A percentile compares a stretch with the other conserved stretches of the same genome.
These are phyloP conservation scores for Sarcophaga rosellei DNA, from an alignment of 2,888 invertebrate genomes.

Conservation along the genomic window DNA sequence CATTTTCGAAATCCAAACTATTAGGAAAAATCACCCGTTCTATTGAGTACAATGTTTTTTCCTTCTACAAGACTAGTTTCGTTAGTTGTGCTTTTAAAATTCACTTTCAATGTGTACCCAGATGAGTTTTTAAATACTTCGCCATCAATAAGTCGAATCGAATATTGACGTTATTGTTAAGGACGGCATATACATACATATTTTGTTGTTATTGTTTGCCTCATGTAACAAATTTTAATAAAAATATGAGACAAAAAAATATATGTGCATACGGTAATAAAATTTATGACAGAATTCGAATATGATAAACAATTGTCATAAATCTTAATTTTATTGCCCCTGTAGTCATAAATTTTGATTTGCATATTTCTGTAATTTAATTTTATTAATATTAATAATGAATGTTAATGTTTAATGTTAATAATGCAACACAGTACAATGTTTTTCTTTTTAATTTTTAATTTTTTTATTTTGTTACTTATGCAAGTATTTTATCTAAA, in stretches of 20 bases:
- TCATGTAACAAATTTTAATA: not conserved
- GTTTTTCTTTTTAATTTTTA: not conserved
- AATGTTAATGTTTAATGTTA: too few species aligned
- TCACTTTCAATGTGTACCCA: not conserved
- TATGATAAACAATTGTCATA: constrained; percentile 60
- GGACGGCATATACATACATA: not conserved
- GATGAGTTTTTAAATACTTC: constrained; percentile 22
- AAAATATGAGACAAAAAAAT: not conserved
- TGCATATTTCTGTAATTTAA: constrained; percentile 61
- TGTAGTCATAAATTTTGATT: constrained; percentile 60
- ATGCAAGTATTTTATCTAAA: not conserved
- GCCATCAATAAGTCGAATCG: constrained; percentile 19
- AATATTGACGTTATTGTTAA: not conserved
- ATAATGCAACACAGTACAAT: too few species aligned
- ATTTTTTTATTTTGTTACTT: constrained; percentile 30
- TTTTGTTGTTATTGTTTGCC: not conserved
- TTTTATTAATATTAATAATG: constrained; percentile 54
- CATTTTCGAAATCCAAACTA: too few species aligned
- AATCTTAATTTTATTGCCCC: constrained; percentile 65
- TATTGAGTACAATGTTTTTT: not conserved
- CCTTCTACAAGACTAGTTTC: not conserved
- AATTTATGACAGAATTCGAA: constrained; percentile 30
- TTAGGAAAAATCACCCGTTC: too few species aligned
- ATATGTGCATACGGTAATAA: not conserved
- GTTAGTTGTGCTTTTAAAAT: too few species aligned